Percentiles rank a stretch among this genome's conserved stretches.
Evolutionary conservation across 2,113 vertebrate genomes (phyloP).

Genomic region (Gorsachius goisagi): DNA sequence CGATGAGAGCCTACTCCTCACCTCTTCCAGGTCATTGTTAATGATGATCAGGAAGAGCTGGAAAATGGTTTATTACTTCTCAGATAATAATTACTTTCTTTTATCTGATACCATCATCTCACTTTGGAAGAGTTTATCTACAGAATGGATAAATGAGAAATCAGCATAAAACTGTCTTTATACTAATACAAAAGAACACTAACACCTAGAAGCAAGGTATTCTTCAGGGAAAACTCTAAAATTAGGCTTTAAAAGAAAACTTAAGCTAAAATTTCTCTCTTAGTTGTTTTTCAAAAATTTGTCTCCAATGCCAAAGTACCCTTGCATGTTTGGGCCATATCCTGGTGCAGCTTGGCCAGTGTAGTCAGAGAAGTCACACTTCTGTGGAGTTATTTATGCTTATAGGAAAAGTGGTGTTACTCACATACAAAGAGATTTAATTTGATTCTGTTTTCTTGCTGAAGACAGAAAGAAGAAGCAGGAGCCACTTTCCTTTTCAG

Average conservation of each 20-base stretch:
- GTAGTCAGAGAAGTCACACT: not conserved
- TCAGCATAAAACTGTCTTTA: not conserved
- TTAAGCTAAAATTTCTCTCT: not conserved
- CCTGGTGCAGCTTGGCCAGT: not conserved
- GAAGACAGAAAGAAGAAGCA: not conserved
- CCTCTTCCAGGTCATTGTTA: not conserved
- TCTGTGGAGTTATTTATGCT: not conserved
- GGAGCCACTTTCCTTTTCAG: not conserved
- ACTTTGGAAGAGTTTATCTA: not conserved
- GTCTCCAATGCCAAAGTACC: rapidly evolving
- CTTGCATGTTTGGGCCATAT: not conserved
- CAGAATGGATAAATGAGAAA: not conserved
- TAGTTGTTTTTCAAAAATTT: not conserved
- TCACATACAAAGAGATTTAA: not conserved
- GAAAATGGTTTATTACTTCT: not conserved
- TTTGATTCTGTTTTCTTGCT: not conserved
- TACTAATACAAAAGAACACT: not conserved
- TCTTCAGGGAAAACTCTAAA: not conserved
- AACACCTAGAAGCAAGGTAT: not conserved
- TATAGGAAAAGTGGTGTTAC: not conserved
- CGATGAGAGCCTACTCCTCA: not conserved
- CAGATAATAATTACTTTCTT: not conserved
- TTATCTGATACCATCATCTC: not conserved
- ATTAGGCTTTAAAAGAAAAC: not conserved
- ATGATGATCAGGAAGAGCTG: not conserved